phyloP scores from a whole-genome alignment of 2,888 invertebrate genomes.

The Hoplodrina blanda region DNA sequence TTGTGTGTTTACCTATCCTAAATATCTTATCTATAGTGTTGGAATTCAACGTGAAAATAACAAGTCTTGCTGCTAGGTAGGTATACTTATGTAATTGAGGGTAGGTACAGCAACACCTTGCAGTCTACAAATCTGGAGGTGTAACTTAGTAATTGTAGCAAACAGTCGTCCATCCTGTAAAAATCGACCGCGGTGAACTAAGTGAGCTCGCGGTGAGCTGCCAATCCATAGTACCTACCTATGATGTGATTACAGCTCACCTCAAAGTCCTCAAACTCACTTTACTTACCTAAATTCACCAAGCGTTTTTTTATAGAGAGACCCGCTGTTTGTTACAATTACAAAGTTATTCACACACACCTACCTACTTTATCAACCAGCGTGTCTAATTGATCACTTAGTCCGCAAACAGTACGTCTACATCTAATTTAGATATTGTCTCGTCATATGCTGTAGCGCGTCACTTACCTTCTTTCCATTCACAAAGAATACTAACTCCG shows the following conservation, averaged over 20 bases:
- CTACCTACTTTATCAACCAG: background rate
- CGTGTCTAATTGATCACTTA: slow-evolving; percentile 23
- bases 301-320: background rate
- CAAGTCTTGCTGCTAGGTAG: background rate
- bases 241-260: too few species aligned
- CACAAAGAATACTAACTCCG: slow-evolving; percentile 86
- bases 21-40: slow-evolving; percentile 38
- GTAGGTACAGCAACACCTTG: background rate
- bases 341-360: background rate
- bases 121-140: background rate
- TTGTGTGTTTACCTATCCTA: slow-evolving; percentile 2
- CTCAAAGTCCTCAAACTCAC: too few species aligned
- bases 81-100: background rate
- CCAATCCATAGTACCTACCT: too few species aligned
- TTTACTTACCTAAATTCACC: background rate
- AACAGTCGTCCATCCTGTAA: too few species aligned
- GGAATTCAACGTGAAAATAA: background rate
- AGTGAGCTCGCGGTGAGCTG: too few species aligned
- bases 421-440: slow-evolving; percentile 12
- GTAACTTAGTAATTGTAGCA: too few species aligned
- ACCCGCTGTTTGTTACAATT: background rate
- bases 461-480: slow-evolving; percentile 87
- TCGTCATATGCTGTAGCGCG: slow-evolving; percentile 9
- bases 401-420: slow-evolving; percentile 18
- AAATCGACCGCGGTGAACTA: too few species aligned